Evolutionary conservation across 2,113 vertebrate species (phyloP).

Genomic region (Erythrolamprus reginae): DNA sequence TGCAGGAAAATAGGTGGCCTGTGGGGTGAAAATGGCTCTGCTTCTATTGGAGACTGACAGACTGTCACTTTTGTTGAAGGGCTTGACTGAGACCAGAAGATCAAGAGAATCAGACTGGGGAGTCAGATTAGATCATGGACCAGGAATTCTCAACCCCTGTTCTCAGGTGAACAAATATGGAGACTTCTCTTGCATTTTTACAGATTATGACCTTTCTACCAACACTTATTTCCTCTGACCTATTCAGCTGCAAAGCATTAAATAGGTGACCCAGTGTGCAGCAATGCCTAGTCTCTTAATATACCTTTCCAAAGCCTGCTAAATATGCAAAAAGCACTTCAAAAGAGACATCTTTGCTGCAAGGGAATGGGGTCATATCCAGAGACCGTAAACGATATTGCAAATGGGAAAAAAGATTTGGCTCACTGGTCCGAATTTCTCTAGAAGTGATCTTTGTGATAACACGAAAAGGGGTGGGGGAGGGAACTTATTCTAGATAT

Average conservation of each 20-base stretch:
- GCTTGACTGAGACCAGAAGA: not conserved
- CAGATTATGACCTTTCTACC: conserved; percentile 29
- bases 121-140: not conserved
- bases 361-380: conserved; percentile 7
- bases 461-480: not conserved
- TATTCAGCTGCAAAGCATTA: conserved; percentile 8
- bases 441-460: not conserved
- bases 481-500: not conserved
- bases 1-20: not conserved
- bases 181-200: not conserved
- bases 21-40: not conserved
- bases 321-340: not conserved
- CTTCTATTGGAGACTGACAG: not conserved
- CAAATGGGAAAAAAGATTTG: not conserved
- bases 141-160: not conserved
- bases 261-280: not conserved
- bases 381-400: not conserved
- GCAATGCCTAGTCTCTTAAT: not conserved
- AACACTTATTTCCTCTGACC: conserved; percentile 23
- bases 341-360: conserved; percentile 5
- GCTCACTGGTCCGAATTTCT: conserved; percentile 10
- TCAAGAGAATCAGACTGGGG: not conserved
- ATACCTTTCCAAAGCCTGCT: not conserved
- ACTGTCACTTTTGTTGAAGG: not conserved
- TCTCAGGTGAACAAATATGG: not conserved